Base-by-base conservation (phyloP, 2,888 invertebrate species). In the Tortrix viridana region DNA sequence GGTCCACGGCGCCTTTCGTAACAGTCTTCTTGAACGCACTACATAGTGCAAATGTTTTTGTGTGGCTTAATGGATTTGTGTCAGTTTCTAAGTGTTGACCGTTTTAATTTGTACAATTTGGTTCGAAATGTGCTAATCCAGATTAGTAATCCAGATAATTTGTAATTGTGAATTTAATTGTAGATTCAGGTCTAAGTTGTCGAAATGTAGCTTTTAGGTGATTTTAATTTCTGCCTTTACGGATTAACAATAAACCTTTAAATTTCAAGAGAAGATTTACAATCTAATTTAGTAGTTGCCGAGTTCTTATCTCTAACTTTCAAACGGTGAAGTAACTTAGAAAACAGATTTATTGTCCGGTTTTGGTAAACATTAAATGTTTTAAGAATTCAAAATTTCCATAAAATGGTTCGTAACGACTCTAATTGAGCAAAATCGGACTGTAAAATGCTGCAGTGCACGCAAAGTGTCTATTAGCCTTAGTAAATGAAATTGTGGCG, bases 11-110 rank as follows among this genome's bases (percentile, higher is more conserved):
- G 69, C 84, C 88, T 89, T 91, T 91, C 89, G 91, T 89, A 92
- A 92, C 89, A 89, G 84, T 85, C 81, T 71, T 76, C 76, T 84
- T 81, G 80, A 80, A 77, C 82, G 84, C 83, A 82, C 85, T 84
- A n/a, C n/a, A n/a, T n/a, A 85, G 88, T 90, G 91, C 91, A 82
- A 92, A 92, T 89, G 89, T 90, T 90, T 89, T 88, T 89, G 77
- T 85, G 75, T 81, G 80, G 74, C 76, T 80, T 84, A 85, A 86
- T 85, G 84, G 81, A 81, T 85, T 82, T 75, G 81, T 79, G 76
- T 70, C 76, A 77, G 78, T 72, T 71, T 73, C 65, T 72, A 73
- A 74, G 74, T 65, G 69, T 60, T 67, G 68, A 70, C 67, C 67
- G 74, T 73, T 77, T 74, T 73, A 74, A 77, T 79, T 75, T 71